A percentile compares a stretch with the other conserved stretches of the same genome.
phyloP scores from a whole-genome alignment of 2,797 vertebrate genomes.

The Scyliorhinus canicula region DNA sequence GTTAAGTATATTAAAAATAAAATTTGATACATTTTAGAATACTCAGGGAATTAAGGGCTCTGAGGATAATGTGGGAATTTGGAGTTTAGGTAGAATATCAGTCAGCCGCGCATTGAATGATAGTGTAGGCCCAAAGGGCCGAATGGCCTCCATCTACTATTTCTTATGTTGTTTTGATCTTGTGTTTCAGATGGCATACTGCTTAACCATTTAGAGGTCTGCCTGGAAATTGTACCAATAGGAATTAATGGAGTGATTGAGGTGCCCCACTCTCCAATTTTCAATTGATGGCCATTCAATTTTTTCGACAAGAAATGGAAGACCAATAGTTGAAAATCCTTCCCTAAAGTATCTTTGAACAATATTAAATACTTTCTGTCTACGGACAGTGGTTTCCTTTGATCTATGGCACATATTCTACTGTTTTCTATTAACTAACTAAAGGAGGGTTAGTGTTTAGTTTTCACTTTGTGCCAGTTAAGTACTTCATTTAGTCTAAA shows the following conservation, averaged over 20 bases:
- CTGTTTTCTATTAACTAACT: background rate
- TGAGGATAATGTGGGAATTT: too few relatives aligned
- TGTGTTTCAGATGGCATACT: background rate
- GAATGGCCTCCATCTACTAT: too few relatives aligned
- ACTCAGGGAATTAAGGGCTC: too few relatives aligned
- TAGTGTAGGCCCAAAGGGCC: too few relatives aligned
- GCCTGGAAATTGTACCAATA: background rate
- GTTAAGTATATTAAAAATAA: too few relatives aligned
- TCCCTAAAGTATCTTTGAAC: background rate
- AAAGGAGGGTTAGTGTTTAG: background rate
- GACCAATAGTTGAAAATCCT: background rate
- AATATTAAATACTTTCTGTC: background rate
- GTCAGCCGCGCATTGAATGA: too few relatives aligned
- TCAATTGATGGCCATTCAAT: background rate
- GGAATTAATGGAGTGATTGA: background rate
- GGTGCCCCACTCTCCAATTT: background rate
- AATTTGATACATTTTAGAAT: too few relatives aligned
- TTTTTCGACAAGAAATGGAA: background rate
- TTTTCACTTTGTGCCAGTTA: slow-evolving; percentile 6
- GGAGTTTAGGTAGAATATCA: too few relatives aligned
- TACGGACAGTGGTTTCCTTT: background rate
- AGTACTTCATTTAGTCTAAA: slow-evolving; percentile 6
- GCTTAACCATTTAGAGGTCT: background rate
- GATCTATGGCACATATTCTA: background rate
- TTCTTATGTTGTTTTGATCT: too few relatives aligned